A percentile compares a stretch with the other conserved stretches of the same genome.
phyloP scores from a whole-genome alignment of 2,113 vertebrate species.

The Phalacrocorax aristotelis region DNA sequence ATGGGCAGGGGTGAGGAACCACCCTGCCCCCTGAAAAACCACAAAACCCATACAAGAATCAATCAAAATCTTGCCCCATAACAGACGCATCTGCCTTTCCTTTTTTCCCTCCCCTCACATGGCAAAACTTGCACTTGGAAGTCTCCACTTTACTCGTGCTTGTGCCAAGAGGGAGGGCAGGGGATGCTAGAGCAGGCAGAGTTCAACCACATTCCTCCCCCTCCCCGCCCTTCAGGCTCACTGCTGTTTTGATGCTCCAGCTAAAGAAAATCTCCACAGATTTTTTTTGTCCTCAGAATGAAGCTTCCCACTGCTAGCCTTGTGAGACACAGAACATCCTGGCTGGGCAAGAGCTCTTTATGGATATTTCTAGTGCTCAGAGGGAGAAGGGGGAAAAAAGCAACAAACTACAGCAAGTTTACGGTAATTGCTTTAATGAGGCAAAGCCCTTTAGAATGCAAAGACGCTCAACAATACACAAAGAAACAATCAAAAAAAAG shows the following conservation, averaged over 20 bases:
- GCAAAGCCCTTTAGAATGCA: slow-evolving; percentile 54
- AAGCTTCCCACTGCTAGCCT: slow-evolving; percentile 46
- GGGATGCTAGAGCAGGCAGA: not conserved
- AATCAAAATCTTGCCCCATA: not conserved
- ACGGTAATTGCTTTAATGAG: slow-evolving; percentile 76
- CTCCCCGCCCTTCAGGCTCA: not conserved
- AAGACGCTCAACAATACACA: slow-evolving; percentile 68
- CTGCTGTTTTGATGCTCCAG: slow-evolving; percentile 17
- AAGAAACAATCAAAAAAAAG: slow-evolving; percentile 73
- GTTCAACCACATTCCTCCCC: not conserved
- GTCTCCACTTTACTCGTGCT: not conserved
- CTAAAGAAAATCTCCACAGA: not conserved
- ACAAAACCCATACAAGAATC: not conserved
- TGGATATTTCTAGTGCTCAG: slow-evolving; percentile 62
- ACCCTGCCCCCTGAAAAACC: not conserved
- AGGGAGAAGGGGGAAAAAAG: slow-evolving; percentile 22
- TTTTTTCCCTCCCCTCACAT: not conserved
- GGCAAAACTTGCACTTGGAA: not conserved
- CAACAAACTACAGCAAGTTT: slow-evolving; percentile 62
- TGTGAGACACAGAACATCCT: slow-evolving; percentile 27
- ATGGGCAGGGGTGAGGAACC: not conserved
- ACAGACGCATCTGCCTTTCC: not conserved
- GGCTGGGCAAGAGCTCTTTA: slow-evolving; percentile 58
- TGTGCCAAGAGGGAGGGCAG: not conserved
- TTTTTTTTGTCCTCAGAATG: not conserved